phyloP scores from a whole-genome alignment of 2,113 vertebrate species.

The Dromas ardeola region DNA sequence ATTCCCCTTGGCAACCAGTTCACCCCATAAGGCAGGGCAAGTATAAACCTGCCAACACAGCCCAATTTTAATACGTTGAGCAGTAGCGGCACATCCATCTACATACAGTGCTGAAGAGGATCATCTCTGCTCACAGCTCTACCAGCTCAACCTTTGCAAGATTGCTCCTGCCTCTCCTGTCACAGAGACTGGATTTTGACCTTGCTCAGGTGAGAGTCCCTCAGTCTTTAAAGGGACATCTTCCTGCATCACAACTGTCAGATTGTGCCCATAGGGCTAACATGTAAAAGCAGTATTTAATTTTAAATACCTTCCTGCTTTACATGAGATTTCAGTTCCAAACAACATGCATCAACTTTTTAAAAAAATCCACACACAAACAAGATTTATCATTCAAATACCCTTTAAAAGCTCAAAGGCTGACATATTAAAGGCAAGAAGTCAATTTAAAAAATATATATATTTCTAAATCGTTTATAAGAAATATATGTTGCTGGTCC shows the following conservation, averaged over 20 bases:
- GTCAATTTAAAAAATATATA: neutral
- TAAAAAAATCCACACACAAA: neutral
- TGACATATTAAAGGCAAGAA: neutral
- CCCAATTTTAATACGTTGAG: neutral
- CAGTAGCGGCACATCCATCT: neutral
- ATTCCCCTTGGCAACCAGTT: neutral
- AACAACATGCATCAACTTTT: neutral
- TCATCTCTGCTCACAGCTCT: neutral
- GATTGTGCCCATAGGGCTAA: conserved; percentile 8
- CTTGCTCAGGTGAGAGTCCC: neutral
- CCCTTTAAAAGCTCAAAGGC: conserved; percentile 6
- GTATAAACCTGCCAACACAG: neutral
- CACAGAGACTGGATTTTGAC: neutral
- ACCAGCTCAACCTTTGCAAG: neutral
- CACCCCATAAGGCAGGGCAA: neutral
- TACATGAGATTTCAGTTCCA: neutral
- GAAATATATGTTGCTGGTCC: conserved; percentile 11
- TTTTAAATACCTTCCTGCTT: conserved; percentile 29
- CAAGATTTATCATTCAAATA: conserved; percentile 20
- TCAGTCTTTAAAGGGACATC: neutral
- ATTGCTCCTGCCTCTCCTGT: neutral
- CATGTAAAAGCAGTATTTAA: conserved; percentile 17
- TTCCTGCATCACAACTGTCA: neutral
- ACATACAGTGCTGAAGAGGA: neutral
- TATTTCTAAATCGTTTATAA: neutral